Percentiles rank a stretch among this genome's conserved stretches.
These are phyloP conservation scores for Drosophila busckii DNA, from an alignment of 1,140 invertebrate genomes.

Conservation along the genomic window DNA sequence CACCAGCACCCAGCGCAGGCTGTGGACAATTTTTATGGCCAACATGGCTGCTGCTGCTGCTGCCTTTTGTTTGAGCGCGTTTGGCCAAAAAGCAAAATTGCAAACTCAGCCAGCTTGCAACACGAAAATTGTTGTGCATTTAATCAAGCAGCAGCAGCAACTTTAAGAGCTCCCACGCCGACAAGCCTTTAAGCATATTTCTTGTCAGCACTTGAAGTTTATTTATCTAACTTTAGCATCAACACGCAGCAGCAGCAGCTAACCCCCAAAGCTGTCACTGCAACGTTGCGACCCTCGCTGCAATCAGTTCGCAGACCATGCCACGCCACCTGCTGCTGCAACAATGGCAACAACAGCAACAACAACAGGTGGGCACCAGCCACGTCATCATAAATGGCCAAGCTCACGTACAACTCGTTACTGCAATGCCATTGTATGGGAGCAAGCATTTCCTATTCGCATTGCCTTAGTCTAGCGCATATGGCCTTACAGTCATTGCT, in stretches of 20 bases:
- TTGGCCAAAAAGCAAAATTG: constrained; percentile 5
- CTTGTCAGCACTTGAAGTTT: constrained; percentile 55
- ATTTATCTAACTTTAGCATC: constrained; percentile 73
- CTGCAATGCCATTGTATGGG: too few relatives aligned
- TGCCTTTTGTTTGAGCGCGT: constrained; percentile 43
- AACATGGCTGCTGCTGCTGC: constrained; percentile 9
- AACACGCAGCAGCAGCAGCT: constrained; percentile 50
- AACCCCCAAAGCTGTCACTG: neutral
- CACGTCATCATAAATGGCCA: constrained; percentile 60
- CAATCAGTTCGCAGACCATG: constrained; percentile 48
- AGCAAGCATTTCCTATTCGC: neutral
- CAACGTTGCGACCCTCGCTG: constrained; percentile 32
- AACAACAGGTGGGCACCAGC: constrained; percentile 54
- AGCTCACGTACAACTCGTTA: constrained; percentile 66
- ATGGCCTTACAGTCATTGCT: constrained; percentile 61
- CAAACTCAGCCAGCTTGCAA: constrained; percentile 11
- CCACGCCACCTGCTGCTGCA: constrained; percentile 57
- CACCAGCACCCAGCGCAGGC: constrained; percentile 18
- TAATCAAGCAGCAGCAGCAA: constrained; percentile 27
- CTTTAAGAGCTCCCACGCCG: constrained; percentile 29
- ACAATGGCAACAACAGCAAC: constrained; percentile 19
- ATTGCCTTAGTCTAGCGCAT: constrained; percentile 40
- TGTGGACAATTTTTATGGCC: constrained; percentile 20
- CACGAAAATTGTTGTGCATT: constrained; percentile 65
- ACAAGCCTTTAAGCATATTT: constrained; percentile 46